Evolutionary conservation across 2,113 vertebrate species (phyloP).

Genomic region (Eurystomus gularis): DNA sequence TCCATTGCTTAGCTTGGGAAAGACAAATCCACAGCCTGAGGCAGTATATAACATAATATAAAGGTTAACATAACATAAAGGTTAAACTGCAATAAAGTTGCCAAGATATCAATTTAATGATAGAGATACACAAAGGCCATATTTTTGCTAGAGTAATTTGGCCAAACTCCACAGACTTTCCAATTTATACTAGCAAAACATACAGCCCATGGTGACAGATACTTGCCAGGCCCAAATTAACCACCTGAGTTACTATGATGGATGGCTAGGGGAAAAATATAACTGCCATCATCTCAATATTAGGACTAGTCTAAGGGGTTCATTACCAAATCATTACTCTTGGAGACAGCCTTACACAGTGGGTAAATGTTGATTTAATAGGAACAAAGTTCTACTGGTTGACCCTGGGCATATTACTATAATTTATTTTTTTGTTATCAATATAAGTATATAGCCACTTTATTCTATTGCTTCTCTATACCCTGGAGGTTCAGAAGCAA

Average conservation of each 20-base stretch:
- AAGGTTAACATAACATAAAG: constrained; percentile 24
- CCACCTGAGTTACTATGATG: background rate
- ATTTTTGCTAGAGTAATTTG: constrained; percentile 11
- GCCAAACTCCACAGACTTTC: background rate
- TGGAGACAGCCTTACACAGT: background rate
- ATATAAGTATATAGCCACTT: background rate
- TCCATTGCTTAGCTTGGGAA: background rate
- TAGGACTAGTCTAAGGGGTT: background rate
- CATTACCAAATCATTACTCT: background rate
- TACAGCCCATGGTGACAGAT: background rate
- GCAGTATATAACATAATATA: background rate
- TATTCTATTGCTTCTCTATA: background rate
- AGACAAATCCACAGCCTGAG: constrained; percentile 12
- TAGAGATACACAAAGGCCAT: background rate
- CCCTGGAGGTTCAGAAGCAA: background rate
- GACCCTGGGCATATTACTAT: background rate
- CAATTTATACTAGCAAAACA: background rate
- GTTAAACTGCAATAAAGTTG: constrained; percentile 42
- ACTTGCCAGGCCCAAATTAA: background rate
- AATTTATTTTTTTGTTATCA: constrained; percentile 1
- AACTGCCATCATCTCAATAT: background rate
- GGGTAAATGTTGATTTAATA: constrained; percentile 1
- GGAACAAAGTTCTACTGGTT: background rate
- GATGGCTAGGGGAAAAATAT: background rate
- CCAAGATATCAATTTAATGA: background rate